Percentiles rank a stretch among this genome's conserved stretches.
phyloP scores from a whole-genome alignment of 2,113 vertebrate species.

The Ploceus nigricollis region DNA sequence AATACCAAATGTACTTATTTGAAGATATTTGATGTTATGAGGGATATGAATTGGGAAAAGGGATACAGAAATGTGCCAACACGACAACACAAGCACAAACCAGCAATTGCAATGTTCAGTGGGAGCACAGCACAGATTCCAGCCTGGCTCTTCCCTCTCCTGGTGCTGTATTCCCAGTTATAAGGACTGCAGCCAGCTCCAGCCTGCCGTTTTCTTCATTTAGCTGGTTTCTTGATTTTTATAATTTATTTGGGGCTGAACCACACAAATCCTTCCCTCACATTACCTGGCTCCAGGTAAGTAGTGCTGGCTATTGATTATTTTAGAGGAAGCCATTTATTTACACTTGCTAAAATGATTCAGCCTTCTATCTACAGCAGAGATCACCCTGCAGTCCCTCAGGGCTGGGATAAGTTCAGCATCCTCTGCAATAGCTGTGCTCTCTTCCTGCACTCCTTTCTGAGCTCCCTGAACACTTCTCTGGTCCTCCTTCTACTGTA shows the following conservation, averaged over 20 bases:
- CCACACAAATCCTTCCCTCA: not conserved
- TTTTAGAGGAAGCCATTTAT: not conserved
- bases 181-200: not conserved
- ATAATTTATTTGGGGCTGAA: not conserved
- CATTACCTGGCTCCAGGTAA: not conserved
- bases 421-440: not conserved
- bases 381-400: not conserved
- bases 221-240: not conserved
- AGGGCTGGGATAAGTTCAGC: not conserved
- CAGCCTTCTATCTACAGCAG: not conserved
- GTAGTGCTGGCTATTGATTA: not conserved
- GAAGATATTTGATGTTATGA: not conserved
- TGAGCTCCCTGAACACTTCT: not conserved
- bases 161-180: not conserved
- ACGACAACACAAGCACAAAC: not conserved
- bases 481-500: not conserved
- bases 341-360: not conserved
- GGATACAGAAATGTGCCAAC: not conserved
- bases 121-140: not conserved
- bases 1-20: not conserved
- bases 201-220: not conserved
- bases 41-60: not conserved
- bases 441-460: not conserved
- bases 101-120: not conserved
- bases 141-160: not conserved